phyloP scores from a whole-genome alignment of 2,888 invertebrate genomes.

The Leucoptera coffeella region DNA sequence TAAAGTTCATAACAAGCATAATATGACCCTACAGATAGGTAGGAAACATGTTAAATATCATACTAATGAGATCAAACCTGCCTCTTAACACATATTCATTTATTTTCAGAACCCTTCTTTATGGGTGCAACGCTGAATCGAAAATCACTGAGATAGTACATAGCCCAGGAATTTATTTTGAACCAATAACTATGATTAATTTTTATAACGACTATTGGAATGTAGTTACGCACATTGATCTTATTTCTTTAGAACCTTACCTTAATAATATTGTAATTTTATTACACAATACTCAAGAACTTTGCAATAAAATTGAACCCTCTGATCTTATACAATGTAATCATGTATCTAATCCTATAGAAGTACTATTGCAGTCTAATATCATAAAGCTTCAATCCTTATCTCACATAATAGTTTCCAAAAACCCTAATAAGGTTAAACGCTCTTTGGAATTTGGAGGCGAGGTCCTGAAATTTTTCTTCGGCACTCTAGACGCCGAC shows the following conservation, averaged over 20 bases:
- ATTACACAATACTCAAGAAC: neutral
- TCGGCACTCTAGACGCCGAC: too few relatives aligned
- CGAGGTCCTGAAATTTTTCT: too few relatives aligned
- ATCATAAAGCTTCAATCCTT: too few relatives aligned
- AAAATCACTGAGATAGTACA: neutral
- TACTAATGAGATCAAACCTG: neutral
- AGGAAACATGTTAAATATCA: neutral
- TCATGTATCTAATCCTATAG: neutral
- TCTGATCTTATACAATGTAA: neutral
- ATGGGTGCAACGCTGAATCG: neutral
- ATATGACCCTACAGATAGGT: too few relatives aligned
- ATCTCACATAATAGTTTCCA: too few relatives aligned
- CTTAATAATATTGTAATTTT: neutral
- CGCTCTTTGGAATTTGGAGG: too few relatives aligned
- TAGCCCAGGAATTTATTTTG: too few relatives aligned
- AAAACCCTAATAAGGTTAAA: too few relatives aligned
- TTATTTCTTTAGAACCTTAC: neutral
- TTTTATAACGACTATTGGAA: too few relatives aligned
- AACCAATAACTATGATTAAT: too few relatives aligned
- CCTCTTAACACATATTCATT: neutral
- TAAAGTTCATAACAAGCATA: neutral
- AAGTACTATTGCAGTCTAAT: neutral
- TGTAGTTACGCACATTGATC: conserved; percentile 1
- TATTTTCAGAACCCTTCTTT: neutral
- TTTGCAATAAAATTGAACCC: neutral